Evolutionary conservation across 2,113 vertebrate genomes (phyloP).

Genomic region (Ptychochromis oligacanthus): DNA sequence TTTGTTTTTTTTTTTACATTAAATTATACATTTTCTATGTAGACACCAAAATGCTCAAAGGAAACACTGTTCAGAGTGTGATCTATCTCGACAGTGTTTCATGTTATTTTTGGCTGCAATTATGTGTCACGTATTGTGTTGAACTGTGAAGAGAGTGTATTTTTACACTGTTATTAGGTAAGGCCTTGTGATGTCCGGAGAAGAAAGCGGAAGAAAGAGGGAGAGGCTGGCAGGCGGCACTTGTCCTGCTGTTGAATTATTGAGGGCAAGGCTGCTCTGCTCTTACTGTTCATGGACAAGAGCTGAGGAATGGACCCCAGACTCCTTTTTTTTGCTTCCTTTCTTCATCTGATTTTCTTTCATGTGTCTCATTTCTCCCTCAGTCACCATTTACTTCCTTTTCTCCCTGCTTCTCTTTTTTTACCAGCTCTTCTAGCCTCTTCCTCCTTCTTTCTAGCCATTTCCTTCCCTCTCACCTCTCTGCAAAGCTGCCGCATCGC

Average conservation of each 20-base stretch:
- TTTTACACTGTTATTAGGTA: slow-evolving; percentile 58
- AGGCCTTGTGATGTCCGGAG: slow-evolving; percentile 57
- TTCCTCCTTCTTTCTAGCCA: slow-evolving; percentile 12
- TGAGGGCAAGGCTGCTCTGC: slow-evolving; percentile 62
- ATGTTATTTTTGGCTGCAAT: slow-evolving; percentile 57
- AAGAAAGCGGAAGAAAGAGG: not conserved
- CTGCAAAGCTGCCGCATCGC: slow-evolving; percentile 41
- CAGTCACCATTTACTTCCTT: not conserved
- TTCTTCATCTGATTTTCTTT: slow-evolving; percentile 15
- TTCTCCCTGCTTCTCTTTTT: not conserved
- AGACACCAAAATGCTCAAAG: not conserved
- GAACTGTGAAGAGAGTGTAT: slow-evolving; percentile 44
- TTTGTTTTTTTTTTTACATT: not conserved
- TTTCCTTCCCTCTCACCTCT: not conserved
- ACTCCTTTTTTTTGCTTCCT: not conserved
- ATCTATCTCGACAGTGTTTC: not conserved
- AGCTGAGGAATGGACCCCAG: slow-evolving; percentile 41
- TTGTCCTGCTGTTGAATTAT: slow-evolving; percentile 72
- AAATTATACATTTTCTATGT: not conserved
- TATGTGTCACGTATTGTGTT: slow-evolving; percentile 36
- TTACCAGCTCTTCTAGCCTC: slow-evolving; percentile 1
- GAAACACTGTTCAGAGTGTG: not conserved
- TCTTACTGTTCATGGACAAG: slow-evolving; percentile 39
- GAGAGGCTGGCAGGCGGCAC: slow-evolving; percentile 54
- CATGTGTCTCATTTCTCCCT: slow-evolving; percentile 17